phyloP scores from a whole-genome alignment of 2,888 invertebrate species.

The Watsonalla cultraria region DNA sequence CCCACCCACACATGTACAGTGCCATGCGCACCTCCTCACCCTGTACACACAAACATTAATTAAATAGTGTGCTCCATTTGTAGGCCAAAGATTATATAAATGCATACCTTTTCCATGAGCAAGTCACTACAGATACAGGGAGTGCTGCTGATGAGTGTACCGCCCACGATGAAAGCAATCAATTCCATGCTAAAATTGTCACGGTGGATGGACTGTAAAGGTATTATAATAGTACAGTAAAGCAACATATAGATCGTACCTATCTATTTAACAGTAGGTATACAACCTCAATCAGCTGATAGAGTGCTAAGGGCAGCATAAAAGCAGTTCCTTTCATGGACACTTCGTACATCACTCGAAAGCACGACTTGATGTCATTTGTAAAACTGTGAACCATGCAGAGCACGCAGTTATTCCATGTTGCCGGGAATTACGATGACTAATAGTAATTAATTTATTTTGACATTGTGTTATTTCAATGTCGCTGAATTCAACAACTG shows the following conservation, averaged over 20 bases:
- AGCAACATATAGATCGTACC: too few relatives aligned
- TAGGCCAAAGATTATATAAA: not conserved
- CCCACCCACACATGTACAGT: conserved; percentile 39
- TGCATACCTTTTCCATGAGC: conserved; percentile 11
- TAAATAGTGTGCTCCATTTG: too few relatives aligned
- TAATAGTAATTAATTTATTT: too few relatives aligned
- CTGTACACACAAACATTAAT: conserved; percentile 12
- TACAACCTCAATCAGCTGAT: conserved; percentile 31
- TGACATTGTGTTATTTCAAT: too few relatives aligned
- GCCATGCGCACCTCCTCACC: conserved; percentile 29
- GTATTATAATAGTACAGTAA: too few relatives aligned
- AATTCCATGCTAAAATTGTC: not conserved
- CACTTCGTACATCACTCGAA: conserved; percentile 26
- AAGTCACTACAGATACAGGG: conserved; percentile 22
- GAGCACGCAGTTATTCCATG: too few relatives aligned
- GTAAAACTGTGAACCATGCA: not conserved
- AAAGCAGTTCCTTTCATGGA: conserved; percentile 28
- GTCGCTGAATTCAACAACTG: too few relatives aligned
- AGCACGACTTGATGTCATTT: conserved; percentile 19
- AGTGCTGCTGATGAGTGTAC: conserved; percentile 4
- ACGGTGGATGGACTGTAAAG: not conserved
- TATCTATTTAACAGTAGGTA: too few relatives aligned
- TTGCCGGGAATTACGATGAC: too few relatives aligned
- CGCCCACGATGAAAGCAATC: not conserved
- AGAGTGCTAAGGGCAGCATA: conserved; percentile 29